A percentile compares a stretch with the other conserved stretches of the same genome.
These are phyloP conservation scores for Recurvirostra avosetta DNA, from an alignment of 2,113 vertebrate species.

Conservation along the genomic window DNA sequence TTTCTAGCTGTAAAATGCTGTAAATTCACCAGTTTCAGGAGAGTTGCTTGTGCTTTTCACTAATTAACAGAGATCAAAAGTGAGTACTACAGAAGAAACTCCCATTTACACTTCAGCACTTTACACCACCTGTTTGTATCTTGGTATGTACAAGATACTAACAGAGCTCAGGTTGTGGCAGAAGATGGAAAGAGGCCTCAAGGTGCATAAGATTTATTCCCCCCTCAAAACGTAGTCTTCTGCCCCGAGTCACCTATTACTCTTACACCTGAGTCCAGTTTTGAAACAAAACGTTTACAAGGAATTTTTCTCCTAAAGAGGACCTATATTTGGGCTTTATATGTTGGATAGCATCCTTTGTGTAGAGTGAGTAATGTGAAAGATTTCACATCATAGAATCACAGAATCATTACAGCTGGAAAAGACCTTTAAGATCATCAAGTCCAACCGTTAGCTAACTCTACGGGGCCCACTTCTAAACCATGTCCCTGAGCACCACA, in stretches of 20 bases:
- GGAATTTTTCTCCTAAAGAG: not conserved
- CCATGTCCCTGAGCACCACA: too few species aligned
- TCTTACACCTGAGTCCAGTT: not conserved
- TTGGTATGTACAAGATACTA: not conserved
- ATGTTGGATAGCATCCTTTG: not conserved
- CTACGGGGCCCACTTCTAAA: too few species aligned
- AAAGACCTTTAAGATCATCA: too few species aligned
- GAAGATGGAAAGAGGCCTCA: not conserved
- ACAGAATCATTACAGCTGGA: too few species aligned
- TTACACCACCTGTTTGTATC: not conserved
- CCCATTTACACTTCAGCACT: not conserved
- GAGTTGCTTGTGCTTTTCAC: not conserved
- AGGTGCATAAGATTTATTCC: not conserved
- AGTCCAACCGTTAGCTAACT: too few species aligned
- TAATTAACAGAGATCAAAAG: not conserved
- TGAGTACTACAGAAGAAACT: not conserved
- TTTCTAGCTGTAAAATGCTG: not conserved
- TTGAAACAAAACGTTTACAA: not conserved
- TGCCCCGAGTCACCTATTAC: not conserved
- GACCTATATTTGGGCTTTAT: not conserved
- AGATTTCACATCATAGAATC: not conserved
- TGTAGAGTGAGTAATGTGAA: not conserved
- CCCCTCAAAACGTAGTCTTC: not conserved
- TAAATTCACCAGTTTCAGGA: not conserved
- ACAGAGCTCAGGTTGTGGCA: not conserved